Evolutionary conservation across 2,113 vertebrate genomes (phyloP).

Genomic region (Girardinichthys multiradiatus): DNA sequence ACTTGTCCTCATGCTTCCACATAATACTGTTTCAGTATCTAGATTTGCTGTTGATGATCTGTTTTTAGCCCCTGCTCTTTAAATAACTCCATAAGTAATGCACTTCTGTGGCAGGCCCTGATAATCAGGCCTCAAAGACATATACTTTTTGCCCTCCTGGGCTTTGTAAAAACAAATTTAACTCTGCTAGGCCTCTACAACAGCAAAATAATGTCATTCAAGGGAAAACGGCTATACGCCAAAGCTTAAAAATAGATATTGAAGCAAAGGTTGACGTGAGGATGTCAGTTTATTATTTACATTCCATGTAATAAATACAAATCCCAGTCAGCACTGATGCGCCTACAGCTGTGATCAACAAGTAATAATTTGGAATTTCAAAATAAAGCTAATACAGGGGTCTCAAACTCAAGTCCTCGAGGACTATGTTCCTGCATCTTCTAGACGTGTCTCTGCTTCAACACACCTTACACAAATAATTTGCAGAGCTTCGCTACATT

Average conservation of each 20-base stretch:
- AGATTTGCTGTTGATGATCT: not conserved
- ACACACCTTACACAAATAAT: not conserved
- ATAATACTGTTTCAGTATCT: not conserved
- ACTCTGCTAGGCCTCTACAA: not conserved
- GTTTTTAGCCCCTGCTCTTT: not conserved
- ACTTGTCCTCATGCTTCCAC: no score
- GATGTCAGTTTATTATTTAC: no score
- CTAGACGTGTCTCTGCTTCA: not conserved
- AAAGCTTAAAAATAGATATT: no score
- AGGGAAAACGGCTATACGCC: no score
- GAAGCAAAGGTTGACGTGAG: no score
- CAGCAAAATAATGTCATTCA: not conserved
- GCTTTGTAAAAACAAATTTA: no score
- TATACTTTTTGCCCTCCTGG: not conserved
- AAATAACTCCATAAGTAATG: not conserved
- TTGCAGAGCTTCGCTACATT: not conserved
- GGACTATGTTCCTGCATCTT: not conserved
- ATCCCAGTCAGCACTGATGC: no score
- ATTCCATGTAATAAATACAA: no score
- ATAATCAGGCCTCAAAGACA: not conserved
- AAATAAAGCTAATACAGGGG: no score
- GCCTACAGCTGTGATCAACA: no score
- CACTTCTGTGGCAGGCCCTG: not conserved
- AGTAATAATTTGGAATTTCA: no score
- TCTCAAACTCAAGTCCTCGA: no score